These are phyloP conservation scores for Montipora sp. DNA, from an alignment of 64 coral and sea anemone species.

Conservation along the genomic window DNA sequence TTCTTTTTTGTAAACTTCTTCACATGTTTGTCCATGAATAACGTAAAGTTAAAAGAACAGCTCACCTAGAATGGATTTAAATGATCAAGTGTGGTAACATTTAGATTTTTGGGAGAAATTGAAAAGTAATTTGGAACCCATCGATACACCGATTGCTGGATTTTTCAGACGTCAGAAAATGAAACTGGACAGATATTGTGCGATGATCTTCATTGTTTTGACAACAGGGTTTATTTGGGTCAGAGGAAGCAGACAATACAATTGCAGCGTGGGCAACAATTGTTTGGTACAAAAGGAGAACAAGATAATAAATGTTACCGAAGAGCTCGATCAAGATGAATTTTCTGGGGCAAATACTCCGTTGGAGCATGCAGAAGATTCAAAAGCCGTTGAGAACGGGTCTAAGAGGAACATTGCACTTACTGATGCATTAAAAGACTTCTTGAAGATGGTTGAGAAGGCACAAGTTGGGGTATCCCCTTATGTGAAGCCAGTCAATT, in stretches of 20 bases:
- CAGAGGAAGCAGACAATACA: neutral
- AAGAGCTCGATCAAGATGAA: neutral
- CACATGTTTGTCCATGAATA: neutral
- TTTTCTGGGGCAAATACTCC: neutral
- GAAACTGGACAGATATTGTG: neutral
- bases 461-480: neutral
- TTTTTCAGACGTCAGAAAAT: neutral
- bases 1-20: neutral
- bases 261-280: neutral
- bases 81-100: neutral
- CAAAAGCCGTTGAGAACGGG: neutral
- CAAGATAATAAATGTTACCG: neutral
- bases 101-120: too few species aligned
- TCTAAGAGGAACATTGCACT: neutral
- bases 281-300: neutral
- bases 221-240: conserved; percentile 6
- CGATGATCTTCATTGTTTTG: neutral
- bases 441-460: neutral
- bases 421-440: neutral
- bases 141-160: too few species aligned
- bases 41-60: neutral
- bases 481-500: neutral
- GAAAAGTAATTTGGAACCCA: too few species aligned
- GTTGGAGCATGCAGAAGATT: neutral
- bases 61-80: neutral